These are phyloP conservation scores for Coccyzus lansbergi DNA, from an alignment of 2,797 vertebrate species.

Conservation along the genomic window DNA sequence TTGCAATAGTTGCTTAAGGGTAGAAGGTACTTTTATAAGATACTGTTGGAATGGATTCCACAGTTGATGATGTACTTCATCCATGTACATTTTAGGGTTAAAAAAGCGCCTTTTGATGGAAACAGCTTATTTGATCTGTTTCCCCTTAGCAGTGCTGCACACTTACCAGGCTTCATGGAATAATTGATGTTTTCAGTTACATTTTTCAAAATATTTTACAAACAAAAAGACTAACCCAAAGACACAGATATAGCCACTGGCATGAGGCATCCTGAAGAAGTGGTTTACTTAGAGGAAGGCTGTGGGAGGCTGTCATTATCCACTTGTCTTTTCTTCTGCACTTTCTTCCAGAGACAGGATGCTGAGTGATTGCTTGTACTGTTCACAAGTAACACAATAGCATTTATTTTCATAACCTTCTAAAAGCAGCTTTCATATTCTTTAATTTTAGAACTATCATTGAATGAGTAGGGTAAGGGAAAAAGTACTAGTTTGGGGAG, in stretches of 20 bases:
- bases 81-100: not conserved
- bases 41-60: not conserved
- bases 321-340: not conserved
- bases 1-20: not conserved
- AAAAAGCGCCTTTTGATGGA: not conserved
- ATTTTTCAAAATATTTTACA: not conserved
- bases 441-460: not conserved
- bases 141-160: not conserved
- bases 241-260: not conserved
- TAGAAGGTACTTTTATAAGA: not conserved
- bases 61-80: rapidly evolving
- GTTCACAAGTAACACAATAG: not conserved
- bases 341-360: not conserved
- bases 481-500: not conserved
- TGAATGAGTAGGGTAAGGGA: not conserved
- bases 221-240: not conserved
- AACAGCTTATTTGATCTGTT: not conserved
- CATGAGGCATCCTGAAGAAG: not conserved
- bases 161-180: not conserved
- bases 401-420: not conserved
- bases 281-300: not conserved
- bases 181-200: not conserved
- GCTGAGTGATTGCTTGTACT: not conserved
- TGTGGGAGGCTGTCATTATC: not conserved
- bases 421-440: not conserved